Base-by-base conservation (phyloP, 30 jellyfish, hydroid and myxozoan genomes). In the Catostylus mosaicus region DNA sequence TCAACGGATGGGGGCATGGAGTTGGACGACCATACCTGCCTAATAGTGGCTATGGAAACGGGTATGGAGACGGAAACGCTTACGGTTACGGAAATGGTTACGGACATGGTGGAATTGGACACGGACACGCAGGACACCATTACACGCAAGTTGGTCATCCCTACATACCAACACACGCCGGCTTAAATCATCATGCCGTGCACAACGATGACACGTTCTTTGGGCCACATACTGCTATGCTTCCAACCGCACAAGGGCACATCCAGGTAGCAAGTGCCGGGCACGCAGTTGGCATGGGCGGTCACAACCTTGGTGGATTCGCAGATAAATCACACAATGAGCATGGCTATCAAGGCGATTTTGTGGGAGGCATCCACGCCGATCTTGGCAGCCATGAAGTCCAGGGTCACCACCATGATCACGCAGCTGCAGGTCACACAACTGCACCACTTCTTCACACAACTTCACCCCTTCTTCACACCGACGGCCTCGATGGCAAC, bases 311-410 rank as follows among this genome's bases (percentile, higher is more conserved):
- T 40, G 91, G 91, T 22, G 91, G 91, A 23, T 36, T 81, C 23
- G 91, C 91, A 5, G 91, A 81, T 47, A 81, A 67, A 54, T 22
- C 30, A 29, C 33, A 81, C 45, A 67, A 69, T 36, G 82, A 14
- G 22, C 84, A 66, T 31, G 84, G 91, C 68, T 3, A 36, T 2
- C 68, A 54, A 38, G 87, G 87, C 0, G 91, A 84, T 73, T 87
- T 87, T 30, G 96, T 85, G 14, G 84, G 91, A 27, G 90, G 91
- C 27, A 81, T 81, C 73, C 88, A 63, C n/a, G 88, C 96, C n/a
- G 96, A 84, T 36, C 63, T 85, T 45, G 90, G 96, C 37, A 64
- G 73, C 78, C 93, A 71, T 47, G 78, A 36, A 24, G 50, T 61
- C 37, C 67, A 62, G 6, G 96, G 84, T 16, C 76, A 65, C 61